Base-by-base conservation (phyloP, 2,113 vertebrate species). In the Pao palembangensis region DNA sequence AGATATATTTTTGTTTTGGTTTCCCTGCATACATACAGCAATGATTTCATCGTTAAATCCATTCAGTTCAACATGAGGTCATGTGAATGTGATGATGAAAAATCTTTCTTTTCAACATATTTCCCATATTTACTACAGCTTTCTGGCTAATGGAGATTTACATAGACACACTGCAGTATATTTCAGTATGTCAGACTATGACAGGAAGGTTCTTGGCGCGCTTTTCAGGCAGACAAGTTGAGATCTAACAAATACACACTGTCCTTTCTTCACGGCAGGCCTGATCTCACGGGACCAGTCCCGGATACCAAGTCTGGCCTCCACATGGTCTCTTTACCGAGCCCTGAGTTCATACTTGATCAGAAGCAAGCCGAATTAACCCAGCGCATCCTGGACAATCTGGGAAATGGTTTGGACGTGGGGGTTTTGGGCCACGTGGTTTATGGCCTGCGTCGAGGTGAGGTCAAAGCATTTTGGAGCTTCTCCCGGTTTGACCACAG, bases 321-420 rank as follows among this genome's bases (percentile, higher is more conserved):
- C 41, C 64, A 68, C 13, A 28, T 85, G 6, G 61, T 95, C 20
- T 50, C 18, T 3, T 84, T 96, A 64, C 94, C 94, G 0, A 74
- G 65, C 12, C 84, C 90, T 0, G 28, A 19, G 1, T n/a, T 0
- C 31, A 88, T 95, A n/a, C 19, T 16, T 0, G 93, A 95, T 73
- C 54, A 62, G 38, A 63, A 2, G 0, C 92, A 88, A 54, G 80
- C 28, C 3, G 17, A 0, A 0, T 84, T 84, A 6, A 93, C 93
- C 34, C 69, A 66, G 2, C 66, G 58, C 0, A 89, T 96, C 47
- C 84, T 95, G 66, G 57, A 78, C 19, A 86, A 65, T 16, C 68
- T 96, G 56, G 92, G 88, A 0, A 51, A 77, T 0, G 93, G 93
- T 0, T 70, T 94, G 47, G 81, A 87, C 0, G 68, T 96, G 31